Percentiles rank a stretch among this genome's conserved stretches.
These are phyloP conservation scores for Temnothorax unifasciatus DNA, from an alignment of 2,888 invertebrate species.

Conservation along the genomic window DNA sequence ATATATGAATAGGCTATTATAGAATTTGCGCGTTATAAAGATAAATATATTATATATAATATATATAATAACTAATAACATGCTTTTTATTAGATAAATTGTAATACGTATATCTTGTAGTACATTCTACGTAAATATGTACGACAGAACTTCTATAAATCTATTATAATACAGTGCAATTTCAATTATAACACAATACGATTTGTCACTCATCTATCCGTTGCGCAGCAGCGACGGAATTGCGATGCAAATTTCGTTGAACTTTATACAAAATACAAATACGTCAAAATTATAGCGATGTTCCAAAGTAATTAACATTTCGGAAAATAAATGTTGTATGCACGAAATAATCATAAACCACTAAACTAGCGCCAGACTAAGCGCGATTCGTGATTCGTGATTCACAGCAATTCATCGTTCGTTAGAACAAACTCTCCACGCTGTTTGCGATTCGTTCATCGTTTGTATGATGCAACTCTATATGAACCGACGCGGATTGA, in stretches of 20 bases:
- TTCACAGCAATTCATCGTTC: background rate
- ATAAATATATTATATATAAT: background rate
- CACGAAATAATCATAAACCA: background rate
- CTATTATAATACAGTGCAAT: background rate
- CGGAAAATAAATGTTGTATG: background rate
- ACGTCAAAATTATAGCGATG: background rate
- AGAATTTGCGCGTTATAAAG: background rate
- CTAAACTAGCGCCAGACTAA: background rate
- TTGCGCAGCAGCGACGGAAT: background rate
- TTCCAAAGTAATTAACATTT: background rate
- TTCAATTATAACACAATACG: background rate
- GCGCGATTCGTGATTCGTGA: background rate
- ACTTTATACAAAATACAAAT: background rate
- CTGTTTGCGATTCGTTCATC: background rate
- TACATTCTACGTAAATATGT: background rate
- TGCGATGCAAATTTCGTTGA: background rate
- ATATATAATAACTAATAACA: background rate
- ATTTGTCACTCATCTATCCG: background rate
- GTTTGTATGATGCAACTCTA: background rate
- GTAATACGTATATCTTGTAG: background rate
- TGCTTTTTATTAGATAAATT: background rate
- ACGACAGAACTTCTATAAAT: background rate
- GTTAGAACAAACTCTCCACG: background rate
- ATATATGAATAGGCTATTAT: background rate
- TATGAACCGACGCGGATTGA: background rate